Base-by-base conservation (phyloP, 92 coral and sea anemone genomes). In the Phenganax stokvisi region DNA sequence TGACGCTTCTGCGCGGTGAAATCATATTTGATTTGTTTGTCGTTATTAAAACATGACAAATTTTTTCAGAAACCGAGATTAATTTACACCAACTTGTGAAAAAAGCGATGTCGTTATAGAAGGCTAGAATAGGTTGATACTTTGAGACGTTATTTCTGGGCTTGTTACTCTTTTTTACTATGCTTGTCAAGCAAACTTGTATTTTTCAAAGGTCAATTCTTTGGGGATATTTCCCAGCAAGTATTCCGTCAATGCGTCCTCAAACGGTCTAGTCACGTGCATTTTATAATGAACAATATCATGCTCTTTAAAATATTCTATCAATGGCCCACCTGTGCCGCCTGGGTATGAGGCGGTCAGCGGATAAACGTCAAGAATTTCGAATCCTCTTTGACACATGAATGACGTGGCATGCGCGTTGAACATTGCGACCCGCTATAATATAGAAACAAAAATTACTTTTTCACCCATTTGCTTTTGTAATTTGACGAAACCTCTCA, bases 321-420 rank as follows among this genome's bases (percentile, higher is more conserved):
- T 90, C 17, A 89, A 89, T 20, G 97, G 97, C 56, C 98, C 98
- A 13, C 98, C 98, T 69, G 98, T 90, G 68, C 98, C 98, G 20
- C 75, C 75, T 52, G 98, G 97, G 74, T 87, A 94, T 16, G 93
- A 87, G 74, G 91, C 88, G 55, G 98, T 94, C 58, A 94, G 87
- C 25, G 96, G 97, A 70, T 87, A 91, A 16, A 94, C 89, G 84
- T 94, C 98, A 51, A 94, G 84, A 62, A 94, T 87, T 82, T 92
- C 97, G 73, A 90, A 79, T n/a, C 96, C 97, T 31, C 92, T 90
- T 11, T 66, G 75, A 66, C 98, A 94, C 97, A 92, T 92, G 28
- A 84, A 82, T 75, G 86, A 75, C 37, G 97, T 90, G 10, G 98
- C 89, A 57, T 76, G 81, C 28, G 98, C 87, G 51, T 94, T 94